Percentiles rank a stretch among this genome's conserved stretches.
These are phyloP conservation scores for Cryptotis parvus DNA, from an alignment of 2,113 vertebrate species.

Conservation along the genomic window DNA sequence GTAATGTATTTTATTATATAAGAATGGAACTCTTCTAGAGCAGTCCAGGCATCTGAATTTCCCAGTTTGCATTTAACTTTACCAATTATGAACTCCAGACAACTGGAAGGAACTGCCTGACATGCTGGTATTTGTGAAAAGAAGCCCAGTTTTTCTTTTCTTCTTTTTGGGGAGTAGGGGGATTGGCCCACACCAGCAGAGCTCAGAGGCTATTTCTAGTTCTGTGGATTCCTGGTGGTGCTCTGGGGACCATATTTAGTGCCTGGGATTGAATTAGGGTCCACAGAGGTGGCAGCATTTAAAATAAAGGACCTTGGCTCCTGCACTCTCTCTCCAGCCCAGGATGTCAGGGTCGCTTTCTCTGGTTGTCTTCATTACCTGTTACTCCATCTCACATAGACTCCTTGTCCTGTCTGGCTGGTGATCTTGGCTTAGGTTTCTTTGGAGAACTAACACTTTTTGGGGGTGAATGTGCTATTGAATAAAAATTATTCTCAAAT, in stretches of 20 bases:
- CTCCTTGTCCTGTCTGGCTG: neutral
- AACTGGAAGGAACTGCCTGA: neutral
- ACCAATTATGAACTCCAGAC: neutral
- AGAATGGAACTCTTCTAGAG: neutral
- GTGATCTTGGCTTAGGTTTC: neutral
- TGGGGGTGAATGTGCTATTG: neutral
- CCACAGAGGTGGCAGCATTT: too few relatives aligned
- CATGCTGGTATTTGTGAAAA: neutral
- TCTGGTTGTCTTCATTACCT: neutral
- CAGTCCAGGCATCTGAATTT: neutral
- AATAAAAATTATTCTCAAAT: constrained; percentile 5
- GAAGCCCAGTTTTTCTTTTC: neutral
- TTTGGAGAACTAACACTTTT: neutral
- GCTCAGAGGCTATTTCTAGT: too few relatives aligned
- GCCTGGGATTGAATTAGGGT: too few relatives aligned
- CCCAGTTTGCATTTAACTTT: neutral
- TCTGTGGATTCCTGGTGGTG: too few relatives aligned
- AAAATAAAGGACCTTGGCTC: too few relatives aligned
- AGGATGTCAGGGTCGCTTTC: too few relatives aligned
- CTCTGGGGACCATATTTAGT: too few relatives aligned
- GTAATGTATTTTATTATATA: constrained; percentile 29
- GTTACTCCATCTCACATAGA: neutral
- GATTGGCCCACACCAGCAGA: too few relatives aligned
- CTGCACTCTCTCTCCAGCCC: neutral
- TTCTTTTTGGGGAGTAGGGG: too few relatives aligned